A percentile compares a stretch with the other conserved stretches of the same genome.
These are phyloP conservation scores for Fregata magnificens DNA, from an alignment of 2,113 vertebrate genomes.

Conservation along the genomic window DNA sequence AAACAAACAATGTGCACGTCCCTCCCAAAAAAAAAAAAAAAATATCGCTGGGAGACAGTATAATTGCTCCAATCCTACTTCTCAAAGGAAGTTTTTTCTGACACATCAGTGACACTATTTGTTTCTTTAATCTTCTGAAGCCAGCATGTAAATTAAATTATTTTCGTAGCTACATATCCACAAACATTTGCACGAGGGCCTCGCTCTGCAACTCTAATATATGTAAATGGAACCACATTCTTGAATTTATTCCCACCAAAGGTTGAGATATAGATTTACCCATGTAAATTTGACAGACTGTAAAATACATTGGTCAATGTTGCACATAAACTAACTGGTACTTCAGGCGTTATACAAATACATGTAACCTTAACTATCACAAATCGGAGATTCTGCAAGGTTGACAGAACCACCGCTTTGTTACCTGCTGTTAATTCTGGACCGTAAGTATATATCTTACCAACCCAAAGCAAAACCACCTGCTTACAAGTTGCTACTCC, in stretches of 20 bases:
- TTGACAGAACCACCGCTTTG: background rate
- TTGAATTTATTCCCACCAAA: background rate
- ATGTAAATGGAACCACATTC: background rate
- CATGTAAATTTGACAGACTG: background rate
- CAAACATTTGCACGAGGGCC: background rate
- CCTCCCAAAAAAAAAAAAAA: accelerated
- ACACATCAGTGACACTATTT: background rate
- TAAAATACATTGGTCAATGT: background rate
- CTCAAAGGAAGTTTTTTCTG: background rate
- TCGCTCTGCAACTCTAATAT: background rate
- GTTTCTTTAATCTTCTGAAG: background rate
- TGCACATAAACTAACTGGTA: background rate
- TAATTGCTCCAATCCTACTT: background rate
- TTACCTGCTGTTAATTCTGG: background rate
- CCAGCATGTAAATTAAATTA: background rate
- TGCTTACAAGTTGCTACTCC: background rate
- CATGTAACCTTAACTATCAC: background rate
- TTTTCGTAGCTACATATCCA: background rate
- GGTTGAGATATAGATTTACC: background rate
- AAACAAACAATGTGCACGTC: background rate
- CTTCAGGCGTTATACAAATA: background rate
- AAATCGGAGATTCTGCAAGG: no score
- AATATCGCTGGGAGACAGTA: background rate
- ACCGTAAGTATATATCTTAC: background rate
- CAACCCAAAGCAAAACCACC: background rate